Conservation (phyloP, 2,113 vertebrate species). For the Macroglossus sobrinus region DNA sequence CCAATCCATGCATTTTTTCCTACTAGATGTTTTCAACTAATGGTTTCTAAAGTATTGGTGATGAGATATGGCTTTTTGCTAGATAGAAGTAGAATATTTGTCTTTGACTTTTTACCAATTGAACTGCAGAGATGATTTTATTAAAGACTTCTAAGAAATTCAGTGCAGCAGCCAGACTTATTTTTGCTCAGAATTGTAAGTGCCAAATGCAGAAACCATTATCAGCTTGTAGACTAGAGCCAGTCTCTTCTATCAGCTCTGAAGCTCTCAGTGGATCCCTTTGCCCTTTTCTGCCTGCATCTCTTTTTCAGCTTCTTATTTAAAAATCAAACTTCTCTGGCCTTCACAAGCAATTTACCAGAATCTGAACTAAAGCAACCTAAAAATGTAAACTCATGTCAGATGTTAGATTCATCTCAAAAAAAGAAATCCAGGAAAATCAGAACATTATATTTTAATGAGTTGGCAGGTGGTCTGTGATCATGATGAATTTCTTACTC, state of each 20-base stretch:
- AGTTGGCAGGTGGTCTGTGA: slow-evolving; percentile 78
- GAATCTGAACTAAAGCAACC: slow-evolving; percentile 59
- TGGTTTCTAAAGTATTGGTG: neutral
- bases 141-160: slow-evolving; percentile 14
- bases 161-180: neutral
- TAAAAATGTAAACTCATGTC: slow-evolving; percentile 69
- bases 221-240: neutral
- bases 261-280: neutral
- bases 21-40: neutral
- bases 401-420: slow-evolving; percentile 65
- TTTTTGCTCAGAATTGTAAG: neutral
- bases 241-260: neutral
- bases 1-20: neutral
- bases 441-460: slow-evolving; percentile 78
- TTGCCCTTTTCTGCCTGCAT: neutral
- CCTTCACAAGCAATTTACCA: slow-evolving; percentile 62
- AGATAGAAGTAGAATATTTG: neutral
- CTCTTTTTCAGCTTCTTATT: neutral
- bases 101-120: slow-evolving; percentile 1
- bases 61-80: slow-evolving; percentile 29
- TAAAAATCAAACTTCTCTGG: slow-evolving; percentile 60
- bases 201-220: neutral
- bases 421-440: slow-evolving; percentile 64
- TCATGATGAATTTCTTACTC: slow-evolving; percentile 80
- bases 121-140: slow-evolving; percentile 17